A percentile compares a stretch with the other conserved stretches of the same genome.
These are phyloP conservation scores for Tadarida brasiliensis DNA, from an alignment of 2,797 vertebrate species.

Conservation along the genomic window DNA sequence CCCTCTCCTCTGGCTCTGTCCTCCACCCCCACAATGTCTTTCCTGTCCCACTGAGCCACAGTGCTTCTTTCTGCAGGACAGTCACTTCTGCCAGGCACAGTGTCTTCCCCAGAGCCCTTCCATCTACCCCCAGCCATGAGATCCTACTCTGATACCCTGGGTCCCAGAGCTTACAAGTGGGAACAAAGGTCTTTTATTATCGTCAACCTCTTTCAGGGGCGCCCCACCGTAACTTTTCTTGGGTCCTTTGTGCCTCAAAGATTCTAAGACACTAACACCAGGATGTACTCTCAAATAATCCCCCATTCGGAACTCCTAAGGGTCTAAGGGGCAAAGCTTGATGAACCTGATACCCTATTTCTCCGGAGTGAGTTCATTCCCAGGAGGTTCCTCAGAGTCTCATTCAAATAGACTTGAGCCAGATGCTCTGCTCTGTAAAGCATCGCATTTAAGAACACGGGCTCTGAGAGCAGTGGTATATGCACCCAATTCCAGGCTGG, in stretches of 20 bases:
- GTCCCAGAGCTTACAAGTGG: background rate
- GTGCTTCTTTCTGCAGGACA: background rate
- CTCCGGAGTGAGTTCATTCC: background rate
- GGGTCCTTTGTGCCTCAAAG: background rate
- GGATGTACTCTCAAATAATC: background rate
- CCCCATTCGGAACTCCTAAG: background rate
- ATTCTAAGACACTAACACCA: background rate
- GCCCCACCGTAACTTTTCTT: too few relatives aligned
- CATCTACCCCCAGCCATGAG: accelerated
- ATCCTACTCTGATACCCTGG: background rate
- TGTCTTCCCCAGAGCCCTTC: too few relatives aligned
- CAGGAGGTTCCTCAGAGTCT: background rate
- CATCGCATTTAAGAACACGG: background rate
- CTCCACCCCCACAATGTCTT: background rate
- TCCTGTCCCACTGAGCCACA: background rate
- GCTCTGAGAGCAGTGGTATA: background rate
- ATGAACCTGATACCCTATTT: background rate
- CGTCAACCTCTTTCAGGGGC: background rate
- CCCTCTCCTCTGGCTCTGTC: background rate
- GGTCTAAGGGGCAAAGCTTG: background rate
- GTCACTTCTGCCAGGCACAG: accelerated
- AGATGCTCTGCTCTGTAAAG: background rate
- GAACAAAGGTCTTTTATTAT: background rate
- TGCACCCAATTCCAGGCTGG: background rate
- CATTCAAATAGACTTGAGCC: background rate